Base-by-base conservation (phyloP, 2,888 invertebrate genomes). In the Drosophila pseudotakahashii region DNA sequence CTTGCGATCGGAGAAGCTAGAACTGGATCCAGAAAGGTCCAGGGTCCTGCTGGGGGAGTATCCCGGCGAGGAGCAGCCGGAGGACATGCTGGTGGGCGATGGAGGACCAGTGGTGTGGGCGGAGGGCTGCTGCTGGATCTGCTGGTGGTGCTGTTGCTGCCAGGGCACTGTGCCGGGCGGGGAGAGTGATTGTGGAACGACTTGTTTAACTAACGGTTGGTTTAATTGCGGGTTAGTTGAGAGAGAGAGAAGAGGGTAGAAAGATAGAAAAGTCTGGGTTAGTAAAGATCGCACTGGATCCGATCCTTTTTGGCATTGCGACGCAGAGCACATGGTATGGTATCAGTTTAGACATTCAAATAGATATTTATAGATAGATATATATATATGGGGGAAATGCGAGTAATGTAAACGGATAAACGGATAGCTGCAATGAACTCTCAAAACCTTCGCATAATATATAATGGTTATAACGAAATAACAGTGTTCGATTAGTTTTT, bases 61-160 rank as follows among this genome's bases (percentile, higher is more conserved):
- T 0, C 93, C 93, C 0, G 93, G 93, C 36, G 93, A 93, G 55
- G 93, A 93, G 42, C 93, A 93, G 67, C 94, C 94, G 11, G 94
- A 94, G 5, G 94, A 94, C 83, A 94, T 92, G 91, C 94, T 94
- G 51, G 94, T 94, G 26, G 94, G 94, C 53, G 94, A 94, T 67
- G 94, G 94, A 67, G 94, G 94, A 47, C 94, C 93, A 75, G 94
- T 94, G 47, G 85, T 89, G 85, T 93, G 92, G 76, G 88, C 91
- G 77, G 91, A 88, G 72, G 92, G 88, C 89, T 82, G 81, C 61
- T 84, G 81, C 47, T 83, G 82, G 30, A 73, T 91, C 88, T 93
- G 93, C 88, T 94, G 94, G 32, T 79, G 79, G 51, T 89, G 89
- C 66, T 91, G 92, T 90, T 93, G 93, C 90, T 94, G 94, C 93